phyloP scores from a whole-genome alignment of 2,888 invertebrate genomes.

The Diarsia brunnea region DNA sequence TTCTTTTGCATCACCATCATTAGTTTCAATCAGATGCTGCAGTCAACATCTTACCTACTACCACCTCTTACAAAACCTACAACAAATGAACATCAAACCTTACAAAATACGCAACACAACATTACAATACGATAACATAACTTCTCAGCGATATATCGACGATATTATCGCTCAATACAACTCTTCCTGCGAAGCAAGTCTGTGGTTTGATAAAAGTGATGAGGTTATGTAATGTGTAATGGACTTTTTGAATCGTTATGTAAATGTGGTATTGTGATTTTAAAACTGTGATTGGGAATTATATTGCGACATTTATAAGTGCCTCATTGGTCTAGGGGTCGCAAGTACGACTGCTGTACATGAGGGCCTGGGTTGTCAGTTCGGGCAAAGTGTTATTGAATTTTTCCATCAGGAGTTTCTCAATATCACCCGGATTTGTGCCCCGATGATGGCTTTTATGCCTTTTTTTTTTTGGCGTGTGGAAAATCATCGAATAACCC shows the following conservation, averaged over 20 bases:
- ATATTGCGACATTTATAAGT: slow-evolving; percentile 1
- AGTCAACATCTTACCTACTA: neutral
- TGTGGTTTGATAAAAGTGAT: slow-evolving; percentile 43
- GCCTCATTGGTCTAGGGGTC: too few species aligned
- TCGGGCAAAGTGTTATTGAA: too few species aligned
- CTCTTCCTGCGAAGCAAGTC: slow-evolving; percentile 43
- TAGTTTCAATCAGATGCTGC: neutral
- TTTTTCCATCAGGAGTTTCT: too few species aligned
- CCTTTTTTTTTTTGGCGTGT: too few species aligned
- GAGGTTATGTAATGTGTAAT: slow-evolving; percentile 2
- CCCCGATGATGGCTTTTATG: too few species aligned
- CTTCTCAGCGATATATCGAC: slow-evolving; percentile 37
- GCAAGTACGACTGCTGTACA: too few species aligned
- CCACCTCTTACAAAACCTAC: slow-evolving; percentile 9
- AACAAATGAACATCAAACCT: slow-evolving; percentile 7
- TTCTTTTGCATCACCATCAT: neutral
- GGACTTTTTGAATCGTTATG: slow-evolving; percentile 27
- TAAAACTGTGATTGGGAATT: slow-evolving; percentile 16
- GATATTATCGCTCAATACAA: slow-evolving; percentile 21
- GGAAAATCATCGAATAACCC: too few species aligned
- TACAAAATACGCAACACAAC: slow-evolving; percentile 30
- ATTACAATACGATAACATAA: slow-evolving; percentile 53
- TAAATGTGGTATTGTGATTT: slow-evolving; percentile 40
- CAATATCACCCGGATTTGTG: too few species aligned
- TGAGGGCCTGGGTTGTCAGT: too few species aligned